Conservation (phyloP, 2,113 vertebrate genomes). For the Xiphorhynchus elegans region DNA sequence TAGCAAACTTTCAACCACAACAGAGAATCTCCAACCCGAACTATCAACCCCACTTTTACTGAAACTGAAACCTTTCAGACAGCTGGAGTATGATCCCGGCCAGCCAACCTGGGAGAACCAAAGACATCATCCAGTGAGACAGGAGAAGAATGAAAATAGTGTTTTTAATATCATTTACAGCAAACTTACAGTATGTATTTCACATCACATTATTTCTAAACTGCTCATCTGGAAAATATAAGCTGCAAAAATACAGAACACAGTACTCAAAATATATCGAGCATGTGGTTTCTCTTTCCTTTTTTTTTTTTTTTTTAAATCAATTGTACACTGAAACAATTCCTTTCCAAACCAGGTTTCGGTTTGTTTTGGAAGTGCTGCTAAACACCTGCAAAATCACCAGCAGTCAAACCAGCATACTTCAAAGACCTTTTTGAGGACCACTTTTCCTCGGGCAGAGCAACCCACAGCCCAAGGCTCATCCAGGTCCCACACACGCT, state of each 20-base stretch:
- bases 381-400: neutral
- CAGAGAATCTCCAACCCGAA: neutral
- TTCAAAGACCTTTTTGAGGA: constrained; percentile 50
- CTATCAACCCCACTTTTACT: neutral
- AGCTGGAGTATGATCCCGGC: neutral
- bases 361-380: constrained; percentile 46
- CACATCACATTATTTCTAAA: constrained; percentile 78
- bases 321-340: constrained; percentile 19
- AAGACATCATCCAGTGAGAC: constrained; percentile 62
- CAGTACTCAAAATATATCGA: constrained; percentile 74
- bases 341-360: constrained; percentile 32
- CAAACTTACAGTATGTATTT: constrained; percentile 77
- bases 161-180: constrained; percentile 82
- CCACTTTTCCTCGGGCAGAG: neutral
- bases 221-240: constrained; percentile 80
- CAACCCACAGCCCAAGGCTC: neutral
- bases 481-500: neutral
- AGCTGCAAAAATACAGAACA: constrained; percentile 81
- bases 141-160: constrained; percentile 82
- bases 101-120: neutral
- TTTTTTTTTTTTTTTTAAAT: neutral
- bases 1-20: neutral
- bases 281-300: constrained; percentile 61
- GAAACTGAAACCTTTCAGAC: neutral
- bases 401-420: neutral